Conservation (phyloP, 2,113 vertebrate genomes). For the Rhea pennata region DNA sequence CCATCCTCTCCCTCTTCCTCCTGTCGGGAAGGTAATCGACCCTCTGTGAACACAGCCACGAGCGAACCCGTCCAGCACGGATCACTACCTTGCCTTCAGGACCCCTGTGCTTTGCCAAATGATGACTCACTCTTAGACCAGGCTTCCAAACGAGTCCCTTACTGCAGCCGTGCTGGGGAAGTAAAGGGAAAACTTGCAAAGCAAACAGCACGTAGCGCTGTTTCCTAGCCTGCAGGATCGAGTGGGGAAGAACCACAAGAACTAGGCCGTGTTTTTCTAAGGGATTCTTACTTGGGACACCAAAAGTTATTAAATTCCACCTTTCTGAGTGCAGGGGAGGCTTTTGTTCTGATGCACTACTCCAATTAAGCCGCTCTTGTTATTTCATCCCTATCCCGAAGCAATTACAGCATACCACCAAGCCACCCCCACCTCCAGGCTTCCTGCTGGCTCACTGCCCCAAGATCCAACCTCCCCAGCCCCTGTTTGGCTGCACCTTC, state of each 20-base stretch:
- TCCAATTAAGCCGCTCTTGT: accelerated
- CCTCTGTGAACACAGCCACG: not conserved
- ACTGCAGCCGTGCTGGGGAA: not conserved
- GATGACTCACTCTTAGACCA: not conserved
- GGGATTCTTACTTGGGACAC: accelerated
- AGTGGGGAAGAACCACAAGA: not conserved
- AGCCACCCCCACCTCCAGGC: not conserved
- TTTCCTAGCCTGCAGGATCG: accelerated
- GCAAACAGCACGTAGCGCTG: not conserved
- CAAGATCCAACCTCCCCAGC: not conserved
- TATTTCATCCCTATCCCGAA: not conserved
- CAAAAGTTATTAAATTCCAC: not conserved
- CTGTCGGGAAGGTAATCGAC: not conserved
- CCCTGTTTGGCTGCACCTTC: not conserved
- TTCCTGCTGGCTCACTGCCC: not conserved
- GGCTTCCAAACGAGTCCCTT: not conserved
- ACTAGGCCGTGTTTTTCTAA: accelerated
- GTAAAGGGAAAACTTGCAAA: not conserved
- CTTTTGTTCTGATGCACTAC: not conserved
- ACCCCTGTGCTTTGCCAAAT: not conserved
- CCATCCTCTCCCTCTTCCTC: not conserved
- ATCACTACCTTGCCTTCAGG: not conserved
- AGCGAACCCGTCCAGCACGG: accelerated
- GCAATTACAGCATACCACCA: accelerated
- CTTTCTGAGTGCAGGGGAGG: not conserved